phyloP scores from a whole-genome alignment of 1,140 invertebrate genomes.

The Ladona fulva region DNA sequence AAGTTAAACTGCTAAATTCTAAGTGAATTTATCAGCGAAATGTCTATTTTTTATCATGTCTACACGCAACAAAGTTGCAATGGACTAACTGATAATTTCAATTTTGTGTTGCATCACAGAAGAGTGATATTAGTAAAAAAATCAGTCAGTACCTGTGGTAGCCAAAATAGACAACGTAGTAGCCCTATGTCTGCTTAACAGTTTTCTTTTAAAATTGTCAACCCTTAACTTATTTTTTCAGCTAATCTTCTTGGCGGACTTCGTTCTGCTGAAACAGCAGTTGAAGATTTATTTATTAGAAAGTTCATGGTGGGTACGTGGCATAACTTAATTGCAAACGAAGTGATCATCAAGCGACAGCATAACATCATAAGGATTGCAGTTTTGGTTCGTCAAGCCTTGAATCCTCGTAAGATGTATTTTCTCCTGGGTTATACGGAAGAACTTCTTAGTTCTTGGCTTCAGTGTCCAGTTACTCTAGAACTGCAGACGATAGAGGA shows the following conservation, averaged over 20 bases:
- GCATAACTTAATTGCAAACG: slow-evolving; percentile 73
- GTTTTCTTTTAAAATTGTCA: not conserved
- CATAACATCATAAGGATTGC: slow-evolving; percentile 84
- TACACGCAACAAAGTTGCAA: too few relatives aligned
- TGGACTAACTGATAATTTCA: too few relatives aligned
- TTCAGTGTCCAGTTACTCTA: slow-evolving; percentile 89
- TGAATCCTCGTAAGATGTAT: slow-evolving; percentile 73
- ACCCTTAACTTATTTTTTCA: slow-evolving; percentile 33
- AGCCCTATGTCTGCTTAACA: not conserved
- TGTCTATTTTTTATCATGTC: too few relatives aligned
- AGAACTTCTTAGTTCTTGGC: slow-evolving; percentile 78
- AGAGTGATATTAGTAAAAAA: too few relatives aligned
- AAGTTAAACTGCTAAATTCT: too few relatives aligned
- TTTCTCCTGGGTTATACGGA: slow-evolving; percentile 92
- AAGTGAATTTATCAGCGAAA: too few relatives aligned
- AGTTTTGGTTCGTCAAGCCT: slow-evolving; percentile 56
- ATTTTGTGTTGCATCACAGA: too few relatives aligned
- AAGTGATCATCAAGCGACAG: slow-evolving; percentile 89
- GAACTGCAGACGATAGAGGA: slow-evolving; percentile 76
- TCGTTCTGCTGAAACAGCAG: slow-evolving; percentile 67
- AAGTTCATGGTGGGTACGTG: slow-evolving; percentile 87
- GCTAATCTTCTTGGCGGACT: slow-evolving; percentile 65
- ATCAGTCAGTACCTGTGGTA: too few relatives aligned
- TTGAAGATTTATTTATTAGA: slow-evolving; percentile 89
- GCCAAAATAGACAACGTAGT: too few relatives aligned